Percentiles rank a stretch among this genome's conserved stretches.
phyloP scores from a whole-genome alignment of 2,888 invertebrate genomes.

The Leucania comma region DNA sequence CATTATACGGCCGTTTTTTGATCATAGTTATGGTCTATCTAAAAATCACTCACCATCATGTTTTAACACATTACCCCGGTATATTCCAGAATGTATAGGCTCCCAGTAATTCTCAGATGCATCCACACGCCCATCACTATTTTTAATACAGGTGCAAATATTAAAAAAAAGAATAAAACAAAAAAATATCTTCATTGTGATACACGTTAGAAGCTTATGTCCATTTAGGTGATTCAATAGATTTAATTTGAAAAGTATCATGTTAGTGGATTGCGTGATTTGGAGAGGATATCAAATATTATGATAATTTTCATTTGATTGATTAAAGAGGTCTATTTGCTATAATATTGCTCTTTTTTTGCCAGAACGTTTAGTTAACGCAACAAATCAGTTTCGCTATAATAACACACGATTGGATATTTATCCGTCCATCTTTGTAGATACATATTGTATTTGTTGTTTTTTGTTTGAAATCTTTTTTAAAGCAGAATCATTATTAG shows the following conservation, averaged over 20 bases:
- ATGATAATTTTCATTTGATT: slow-evolving; percentile 1
- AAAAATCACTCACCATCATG: slow-evolving; percentile 19
- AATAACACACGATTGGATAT: too few species aligned
- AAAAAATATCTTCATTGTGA: slow-evolving; percentile 21
- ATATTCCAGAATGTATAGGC: neutral
- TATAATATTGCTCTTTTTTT: slow-evolving; percentile 19
- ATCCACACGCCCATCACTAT: neutral
- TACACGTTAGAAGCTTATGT: neutral
- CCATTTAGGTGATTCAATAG: neutral
- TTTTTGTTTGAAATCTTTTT: too few species aligned
- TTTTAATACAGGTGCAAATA: slow-evolving; percentile 6
- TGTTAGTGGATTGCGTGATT: slow-evolving; percentile 29
- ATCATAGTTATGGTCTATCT: too few species aligned
- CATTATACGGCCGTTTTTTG: too few species aligned
- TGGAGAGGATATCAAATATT: slow-evolving; percentile 28
- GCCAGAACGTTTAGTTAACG: neutral
- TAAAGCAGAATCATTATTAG: too few species aligned
- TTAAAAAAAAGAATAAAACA: slow-evolving; percentile 32
- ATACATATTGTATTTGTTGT: too few species aligned
- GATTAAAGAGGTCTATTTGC: neutral
- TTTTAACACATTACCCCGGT: neutral
- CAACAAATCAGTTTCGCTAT: neutral
- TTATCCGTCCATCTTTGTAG: too few species aligned
- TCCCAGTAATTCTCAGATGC: neutral
- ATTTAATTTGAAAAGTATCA: neutral